A percentile compares a stretch with the other conserved stretches of the same genome.
Evolutionary conservation across 2,888 invertebrate species (phyloP).

Genomic region (Sphaeridia pumilis): DNA sequence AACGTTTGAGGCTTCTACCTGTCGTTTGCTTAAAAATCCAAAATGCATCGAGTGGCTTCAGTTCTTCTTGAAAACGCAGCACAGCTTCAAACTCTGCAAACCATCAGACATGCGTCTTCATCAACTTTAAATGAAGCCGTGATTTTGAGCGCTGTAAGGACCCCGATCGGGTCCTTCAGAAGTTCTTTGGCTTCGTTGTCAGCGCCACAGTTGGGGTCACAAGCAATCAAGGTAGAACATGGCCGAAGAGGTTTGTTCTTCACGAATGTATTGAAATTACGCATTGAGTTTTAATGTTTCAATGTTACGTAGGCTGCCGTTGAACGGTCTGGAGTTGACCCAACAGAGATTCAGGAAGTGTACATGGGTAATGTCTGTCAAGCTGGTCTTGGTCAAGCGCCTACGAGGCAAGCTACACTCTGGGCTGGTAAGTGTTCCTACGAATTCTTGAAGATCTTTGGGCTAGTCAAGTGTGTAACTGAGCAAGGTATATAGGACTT

Average conservation of each 20-base stretch:
- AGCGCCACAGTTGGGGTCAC: slow-evolving; percentile 80
- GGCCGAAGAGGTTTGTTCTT: too few relatives aligned
- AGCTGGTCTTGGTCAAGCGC: slow-evolving; percentile 80
- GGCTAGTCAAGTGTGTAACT: too few relatives aligned
- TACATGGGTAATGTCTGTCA: slow-evolving; percentile 79
- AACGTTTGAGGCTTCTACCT: too few relatives aligned
- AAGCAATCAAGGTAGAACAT: slow-evolving; percentile 62
- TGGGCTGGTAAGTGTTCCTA: slow-evolving; percentile 81
- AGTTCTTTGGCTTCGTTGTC: slow-evolving; percentile 67
- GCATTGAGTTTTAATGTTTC: background rate
- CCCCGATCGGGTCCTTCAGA: slow-evolving; percentile 94
- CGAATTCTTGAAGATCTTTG: too few relatives aligned
- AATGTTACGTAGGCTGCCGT: slow-evolving; percentile 51
- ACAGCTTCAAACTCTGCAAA: too few relatives aligned
- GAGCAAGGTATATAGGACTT: too few relatives aligned
- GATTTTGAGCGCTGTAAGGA: slow-evolving; percentile 82
- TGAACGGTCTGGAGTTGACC: slow-evolving; percentile 65
- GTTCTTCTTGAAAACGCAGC: too few relatives aligned
- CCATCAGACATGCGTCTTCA: background rate
- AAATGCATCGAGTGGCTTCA: too few relatives aligned
- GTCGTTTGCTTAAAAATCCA: too few relatives aligned
- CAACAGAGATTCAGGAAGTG: slow-evolving; percentile 81
- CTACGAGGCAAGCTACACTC: slow-evolving; percentile 86
- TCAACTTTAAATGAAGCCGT: slow-evolving; percentile 62
- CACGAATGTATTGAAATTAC: too few relatives aligned